Evolutionary conservation across 2,113 vertebrate genomes (phyloP).

Genomic region (Gymnocephalus cernua): DNA sequence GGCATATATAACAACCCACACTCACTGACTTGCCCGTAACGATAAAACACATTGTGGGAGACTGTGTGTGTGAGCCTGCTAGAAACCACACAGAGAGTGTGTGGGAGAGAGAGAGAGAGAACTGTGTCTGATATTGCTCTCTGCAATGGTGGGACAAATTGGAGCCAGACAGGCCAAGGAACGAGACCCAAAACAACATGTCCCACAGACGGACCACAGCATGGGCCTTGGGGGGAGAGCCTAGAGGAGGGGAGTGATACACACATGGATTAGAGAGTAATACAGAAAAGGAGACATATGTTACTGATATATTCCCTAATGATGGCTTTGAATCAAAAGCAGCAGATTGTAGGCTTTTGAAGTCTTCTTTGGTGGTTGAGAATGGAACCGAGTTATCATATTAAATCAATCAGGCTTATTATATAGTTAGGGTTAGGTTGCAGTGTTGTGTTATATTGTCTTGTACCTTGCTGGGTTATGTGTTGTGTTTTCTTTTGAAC

Average conservation of each 20-base stretch:
- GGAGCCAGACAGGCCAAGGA: conserved; percentile 84
- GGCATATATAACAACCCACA: background rate
- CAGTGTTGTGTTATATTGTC: conserved; percentile 50
- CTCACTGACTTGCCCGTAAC: conserved; percentile 15
- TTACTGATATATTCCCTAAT: conserved; percentile 76
- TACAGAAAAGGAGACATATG: conserved; percentile 70
- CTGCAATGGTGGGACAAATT: conserved; percentile 85
- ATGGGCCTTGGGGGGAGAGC: conserved; percentile 68
- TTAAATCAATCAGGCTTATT: conserved; percentile 74
- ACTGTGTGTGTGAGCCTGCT: conserved; percentile 51
- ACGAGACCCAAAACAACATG: conserved; percentile 83
- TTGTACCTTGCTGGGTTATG: conserved; percentile 36
- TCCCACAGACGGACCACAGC: conserved; percentile 82
- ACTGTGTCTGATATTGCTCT: conserved; percentile 81
- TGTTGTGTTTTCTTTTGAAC: conserved; percentile 35
- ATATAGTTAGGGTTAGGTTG: conserved; percentile 56
- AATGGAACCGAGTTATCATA: conserved; percentile 64
- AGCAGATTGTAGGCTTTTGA: conserved; percentile 71
- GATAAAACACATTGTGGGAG: conserved; percentile 57
- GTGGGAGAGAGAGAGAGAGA: conserved; percentile 60
- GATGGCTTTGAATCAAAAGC: conserved; percentile 72
- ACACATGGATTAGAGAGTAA: conserved; percentile 72
- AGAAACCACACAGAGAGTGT: conserved; percentile 73
- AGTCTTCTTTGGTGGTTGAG: conserved; percentile 62
- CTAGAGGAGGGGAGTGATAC: conserved; percentile 56